Evolutionary conservation across 2,888 invertebrate species (phyloP).

Genomic region (Microchrysa polita): DNA sequence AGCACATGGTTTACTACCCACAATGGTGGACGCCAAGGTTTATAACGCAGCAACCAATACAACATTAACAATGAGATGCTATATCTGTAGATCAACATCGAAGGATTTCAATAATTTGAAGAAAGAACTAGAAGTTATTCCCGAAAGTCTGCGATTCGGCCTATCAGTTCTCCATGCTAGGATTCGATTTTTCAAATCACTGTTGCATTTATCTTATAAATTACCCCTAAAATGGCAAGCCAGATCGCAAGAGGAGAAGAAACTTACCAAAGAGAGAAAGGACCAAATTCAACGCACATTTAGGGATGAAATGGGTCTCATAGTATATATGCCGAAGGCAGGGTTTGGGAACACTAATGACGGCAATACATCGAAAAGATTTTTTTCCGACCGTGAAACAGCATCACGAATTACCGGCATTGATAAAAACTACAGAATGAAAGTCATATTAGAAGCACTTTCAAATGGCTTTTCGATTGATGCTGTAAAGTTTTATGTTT

Average conservation of each 20-base stretch:
- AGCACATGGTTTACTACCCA: constrained; percentile 52
- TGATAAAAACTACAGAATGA: neutral
- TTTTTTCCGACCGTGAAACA: neutral
- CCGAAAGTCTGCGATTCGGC: constrained; percentile 53
- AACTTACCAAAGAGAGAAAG: neutral
- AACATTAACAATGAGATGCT: constrained; percentile 56
- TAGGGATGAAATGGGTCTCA: neutral
- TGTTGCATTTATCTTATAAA: neutral
- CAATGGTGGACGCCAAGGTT: constrained; percentile 58
- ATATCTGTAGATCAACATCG: constrained; percentile 57
- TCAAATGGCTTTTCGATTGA: no score
- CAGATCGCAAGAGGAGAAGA: neutral
- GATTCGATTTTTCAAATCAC: neutral
- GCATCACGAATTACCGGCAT: constrained; percentile 1
- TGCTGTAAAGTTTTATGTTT: no score
- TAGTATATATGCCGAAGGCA: neutral
- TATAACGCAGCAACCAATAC: constrained; percentile 57
- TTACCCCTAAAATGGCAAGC: constrained; percentile 4
- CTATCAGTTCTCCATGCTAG: constrained; percentile 55
- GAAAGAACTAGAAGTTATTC: constrained; percentile 47
- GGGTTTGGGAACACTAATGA: constrained; percentile 6
- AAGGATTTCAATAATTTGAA: constrained; percentile 56
- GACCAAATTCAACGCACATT: neutral
- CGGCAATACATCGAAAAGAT: neutral
- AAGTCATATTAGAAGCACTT: no score